Evolutionary conservation across 2,888 invertebrate species (phyloP).

Genomic region (Lottia gigantea): DNA sequence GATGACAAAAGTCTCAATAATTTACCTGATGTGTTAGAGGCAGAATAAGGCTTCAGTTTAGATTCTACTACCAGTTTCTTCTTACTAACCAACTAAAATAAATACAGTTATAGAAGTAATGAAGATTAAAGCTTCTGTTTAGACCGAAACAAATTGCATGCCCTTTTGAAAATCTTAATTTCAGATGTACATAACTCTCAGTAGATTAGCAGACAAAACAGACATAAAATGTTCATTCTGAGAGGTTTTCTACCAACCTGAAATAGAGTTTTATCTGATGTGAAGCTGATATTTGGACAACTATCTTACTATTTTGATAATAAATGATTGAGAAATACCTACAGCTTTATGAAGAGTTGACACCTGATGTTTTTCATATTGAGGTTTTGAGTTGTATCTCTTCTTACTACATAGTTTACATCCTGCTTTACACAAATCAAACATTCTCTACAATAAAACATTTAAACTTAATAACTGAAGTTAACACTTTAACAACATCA

Average conservation of each 20-base stretch:
- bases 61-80: constrained; percentile 8
- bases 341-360: not conserved
- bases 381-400: not conserved
- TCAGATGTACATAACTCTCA: too few species aligned
- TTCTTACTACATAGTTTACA: not conserved
- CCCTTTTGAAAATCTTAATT: too few species aligned
- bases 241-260: too few species aligned
- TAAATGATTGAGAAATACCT: not conserved
- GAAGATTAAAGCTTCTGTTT: too few species aligned
- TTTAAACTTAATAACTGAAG: too few species aligned
- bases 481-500: too few species aligned
- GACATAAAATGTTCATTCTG: too few species aligned
- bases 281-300: too few species aligned
- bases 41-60: not conserved
- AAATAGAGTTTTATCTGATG: too few species aligned
- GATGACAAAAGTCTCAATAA: not conserved
- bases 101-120: not conserved
- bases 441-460: not conserved
- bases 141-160: too few species aligned
- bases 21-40: not conserved
- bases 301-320: too few species aligned
- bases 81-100: not conserved
- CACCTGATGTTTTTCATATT: not conserved
- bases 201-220: too few species aligned
- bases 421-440: not conserved